phyloP scores from a whole-genome alignment of 2,113 vertebrate species.

The Anas platyrhynchos region DNA sequence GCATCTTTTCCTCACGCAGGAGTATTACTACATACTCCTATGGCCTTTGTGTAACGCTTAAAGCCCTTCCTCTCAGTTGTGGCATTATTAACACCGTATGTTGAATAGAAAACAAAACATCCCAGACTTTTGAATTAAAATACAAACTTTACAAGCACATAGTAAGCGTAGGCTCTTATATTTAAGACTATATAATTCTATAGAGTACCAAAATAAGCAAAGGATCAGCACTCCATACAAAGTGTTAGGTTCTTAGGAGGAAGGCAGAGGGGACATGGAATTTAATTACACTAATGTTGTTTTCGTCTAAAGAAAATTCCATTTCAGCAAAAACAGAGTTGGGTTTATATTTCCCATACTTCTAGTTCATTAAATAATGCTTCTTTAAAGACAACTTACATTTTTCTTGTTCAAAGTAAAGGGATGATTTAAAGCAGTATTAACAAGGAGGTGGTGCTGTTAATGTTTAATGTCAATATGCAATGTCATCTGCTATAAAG shows the following conservation, averaged over 20 bases:
- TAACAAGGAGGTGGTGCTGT: slow-evolving; percentile 63
- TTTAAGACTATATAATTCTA: slow-evolving; percentile 65
- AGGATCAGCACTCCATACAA: slow-evolving; percentile 71
- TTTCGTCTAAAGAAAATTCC: slow-evolving; percentile 48
- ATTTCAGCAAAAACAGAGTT: slow-evolving; percentile 55
- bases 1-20: neutral
- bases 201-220: slow-evolving; percentile 73
- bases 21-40: neutral
- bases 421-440: slow-evolving; percentile 68
- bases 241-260: slow-evolving; percentile 42
- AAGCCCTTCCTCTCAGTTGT: neutral
- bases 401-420: slow-evolving; percentile 48
- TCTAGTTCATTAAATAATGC: slow-evolving; percentile 41
- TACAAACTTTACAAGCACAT: slow-evolving; percentile 63
- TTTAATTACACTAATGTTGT: slow-evolving; percentile 39
- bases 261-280: slow-evolving; percentile 1
- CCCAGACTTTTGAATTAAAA: slow-evolving; percentile 52
- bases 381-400: slow-evolving; percentile 60
- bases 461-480: slow-evolving; percentile 65
- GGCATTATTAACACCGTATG: neutral
- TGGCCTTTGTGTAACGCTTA: neutral
- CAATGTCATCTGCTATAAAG: slow-evolving; percentile 58
- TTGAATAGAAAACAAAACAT: neutral
- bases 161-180: slow-evolving; percentile 63
- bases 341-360: slow-evolving; percentile 3